Conservation (phyloP, 2,888 invertebrate genomes). For the Dorcus hopei region DNA sequence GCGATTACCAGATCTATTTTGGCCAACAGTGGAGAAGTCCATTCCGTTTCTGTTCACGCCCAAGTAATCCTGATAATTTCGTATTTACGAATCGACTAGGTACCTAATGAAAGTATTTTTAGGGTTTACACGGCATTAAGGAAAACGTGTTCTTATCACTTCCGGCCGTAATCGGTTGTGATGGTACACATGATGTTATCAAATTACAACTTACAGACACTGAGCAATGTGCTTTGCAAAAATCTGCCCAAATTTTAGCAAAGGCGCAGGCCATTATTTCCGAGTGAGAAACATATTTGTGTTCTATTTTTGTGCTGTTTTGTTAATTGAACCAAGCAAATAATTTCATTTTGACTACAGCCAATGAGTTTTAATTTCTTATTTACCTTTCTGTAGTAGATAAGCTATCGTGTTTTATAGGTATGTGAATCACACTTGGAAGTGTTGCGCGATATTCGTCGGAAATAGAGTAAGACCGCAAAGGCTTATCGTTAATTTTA, state of each 20-base stretch:
- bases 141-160: slow-evolving; percentile 83
- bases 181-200: slow-evolving; percentile 70
- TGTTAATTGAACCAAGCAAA: no score
- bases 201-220: slow-evolving; percentile 65
- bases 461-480: no score
- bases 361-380: no score
- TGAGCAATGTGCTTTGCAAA: slow-evolving; percentile 61
- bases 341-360: no score
- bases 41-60: slow-evolving; percentile 11
- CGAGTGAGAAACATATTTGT: no score
- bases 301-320: no score
- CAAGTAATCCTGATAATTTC: slow-evolving; percentile 5
- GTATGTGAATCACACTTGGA: no score
- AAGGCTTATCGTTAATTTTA: no score
- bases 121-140: slow-evolving; percentile 79
- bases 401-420: no score
- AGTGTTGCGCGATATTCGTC: no score
- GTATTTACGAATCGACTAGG: neutral
- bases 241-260: slow-evolving; percentile 56
- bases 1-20: slow-evolving; percentile 37
- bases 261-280: slow-evolving; percentile 30
- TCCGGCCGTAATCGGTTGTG: slow-evolving; percentile 71
- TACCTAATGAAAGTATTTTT: slow-evolving; percentile 33
- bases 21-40: slow-evolving; percentile 2
- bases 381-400: no score